Percentiles rank a stretch among this genome's conserved stretches.
These are phyloP conservation scores for Crenuchus spilurus DNA, from an alignment of 2,797 vertebrate genomes.

Conservation along the genomic window DNA sequence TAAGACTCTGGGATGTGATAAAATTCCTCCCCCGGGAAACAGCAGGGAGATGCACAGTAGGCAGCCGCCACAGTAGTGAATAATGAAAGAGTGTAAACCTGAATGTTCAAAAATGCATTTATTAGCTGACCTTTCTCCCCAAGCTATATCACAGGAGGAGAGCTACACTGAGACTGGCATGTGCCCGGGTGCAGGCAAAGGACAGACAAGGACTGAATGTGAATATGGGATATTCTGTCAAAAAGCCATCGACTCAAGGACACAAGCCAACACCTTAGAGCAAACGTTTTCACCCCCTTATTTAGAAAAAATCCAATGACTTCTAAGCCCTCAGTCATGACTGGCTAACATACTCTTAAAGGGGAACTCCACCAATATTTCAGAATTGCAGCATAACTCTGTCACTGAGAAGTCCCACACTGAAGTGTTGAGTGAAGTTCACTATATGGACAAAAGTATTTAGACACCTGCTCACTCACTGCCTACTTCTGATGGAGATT, in stretches of 20 bases:
- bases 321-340: not conserved
- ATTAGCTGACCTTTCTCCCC: constrained; percentile 50
- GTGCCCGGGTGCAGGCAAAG: constrained; percentile 24
- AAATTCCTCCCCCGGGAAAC: constrained; percentile 51
- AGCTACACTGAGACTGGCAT: constrained; percentile 45
- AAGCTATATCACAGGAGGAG: constrained; percentile 33
- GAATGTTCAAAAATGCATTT: constrained; percentile 66
- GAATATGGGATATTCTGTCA: constrained; percentile 50
- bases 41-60: constrained; percentile 50
- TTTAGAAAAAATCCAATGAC: not conserved
- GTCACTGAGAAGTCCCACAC: too few relatives aligned
- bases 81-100: constrained; percentile 62
- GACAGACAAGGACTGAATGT: not conserved
- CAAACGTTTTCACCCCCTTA: not conserved
- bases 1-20: constrained; percentile 54
- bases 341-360: too few relatives aligned
- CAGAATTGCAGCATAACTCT: too few relatives aligned
- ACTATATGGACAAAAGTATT: too few relatives aligned
- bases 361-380: not conserved
- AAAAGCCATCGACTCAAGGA: constrained; percentile 14
- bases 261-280: not conserved
- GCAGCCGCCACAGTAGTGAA: constrained; percentile 61
- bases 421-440: too few relatives aligned
- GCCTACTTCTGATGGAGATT: too few relatives aligned
- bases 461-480: too few relatives aligned